Conservation (phyloP, 1,140 invertebrate species). For the Manduca sexta region DNA sequence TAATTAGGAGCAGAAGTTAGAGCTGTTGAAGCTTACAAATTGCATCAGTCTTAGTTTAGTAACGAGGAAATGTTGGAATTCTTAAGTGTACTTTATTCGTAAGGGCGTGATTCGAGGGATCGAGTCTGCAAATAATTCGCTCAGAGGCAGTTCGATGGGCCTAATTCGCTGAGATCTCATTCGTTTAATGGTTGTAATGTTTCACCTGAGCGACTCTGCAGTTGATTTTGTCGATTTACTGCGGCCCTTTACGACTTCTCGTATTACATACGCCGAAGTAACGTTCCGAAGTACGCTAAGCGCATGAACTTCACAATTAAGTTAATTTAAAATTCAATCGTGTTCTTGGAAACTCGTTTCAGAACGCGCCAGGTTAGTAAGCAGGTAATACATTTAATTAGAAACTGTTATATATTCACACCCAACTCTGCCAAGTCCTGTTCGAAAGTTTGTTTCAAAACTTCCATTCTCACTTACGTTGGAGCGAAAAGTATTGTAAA, state of each 20-base stretch:
- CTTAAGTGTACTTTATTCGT: constrained; percentile 19
- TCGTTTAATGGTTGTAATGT: constrained; percentile 40
- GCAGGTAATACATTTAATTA: too few relatives aligned
- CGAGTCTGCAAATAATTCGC: constrained; percentile 34
- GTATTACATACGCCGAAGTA: not conserved
- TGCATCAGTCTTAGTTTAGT: constrained; percentile 39
- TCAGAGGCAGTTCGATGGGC: constrained; percentile 33
- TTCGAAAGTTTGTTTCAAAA: too few relatives aligned
- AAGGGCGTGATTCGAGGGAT: constrained; percentile 23
- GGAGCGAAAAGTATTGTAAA: too few relatives aligned
- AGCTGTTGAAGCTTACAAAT: constrained; percentile 31
- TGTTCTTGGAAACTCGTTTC: not conserved
- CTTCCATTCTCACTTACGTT: too few relatives aligned
- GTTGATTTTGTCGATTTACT: constrained; percentile 4
- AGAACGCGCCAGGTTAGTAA: not conserved
- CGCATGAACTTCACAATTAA: not conserved
- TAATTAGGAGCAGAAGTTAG: constrained; percentile 32
- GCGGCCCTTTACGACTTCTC: not conserved
- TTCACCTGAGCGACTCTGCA: constrained; percentile 38
- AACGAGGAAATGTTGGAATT: constrained; percentile 32
- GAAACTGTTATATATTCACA: too few relatives aligned
- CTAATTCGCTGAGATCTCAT: constrained; percentile 38
- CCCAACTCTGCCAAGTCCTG: too few relatives aligned
- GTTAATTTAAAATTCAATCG: not conserved
- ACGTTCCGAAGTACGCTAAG: not conserved